Conservation (phyloP, 2,113 vertebrate genomes). For the Thryonomys swinderianus region DNA sequence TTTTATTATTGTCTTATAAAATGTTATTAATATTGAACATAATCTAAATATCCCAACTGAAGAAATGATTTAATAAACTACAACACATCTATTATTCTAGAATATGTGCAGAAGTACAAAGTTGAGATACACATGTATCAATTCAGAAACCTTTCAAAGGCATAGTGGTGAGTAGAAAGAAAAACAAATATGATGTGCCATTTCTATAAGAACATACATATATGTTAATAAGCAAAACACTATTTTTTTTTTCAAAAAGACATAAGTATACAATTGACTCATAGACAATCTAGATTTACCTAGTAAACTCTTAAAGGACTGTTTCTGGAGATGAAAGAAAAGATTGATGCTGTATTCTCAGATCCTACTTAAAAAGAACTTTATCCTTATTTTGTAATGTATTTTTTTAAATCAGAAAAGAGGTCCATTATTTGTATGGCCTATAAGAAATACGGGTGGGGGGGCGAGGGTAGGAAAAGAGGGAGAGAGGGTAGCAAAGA, state of each 20-base stretch:
- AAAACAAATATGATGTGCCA: neutral
- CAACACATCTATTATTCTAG: slow-evolving; percentile 10
- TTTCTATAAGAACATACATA: neutral
- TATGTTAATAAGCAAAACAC: neutral
- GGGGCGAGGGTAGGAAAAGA: no score
- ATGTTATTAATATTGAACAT: neutral
- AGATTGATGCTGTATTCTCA: neutral
- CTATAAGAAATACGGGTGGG: neutral
- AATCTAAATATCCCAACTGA: neutral
- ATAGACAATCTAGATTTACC: neutral
- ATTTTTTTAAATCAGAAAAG: neutral
- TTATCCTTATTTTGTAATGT: neutral
- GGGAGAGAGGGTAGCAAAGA: neutral
- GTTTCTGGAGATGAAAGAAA: neutral
- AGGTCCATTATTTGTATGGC: neutral
- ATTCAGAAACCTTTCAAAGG: slow-evolving; percentile 7
- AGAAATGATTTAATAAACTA: neutral
- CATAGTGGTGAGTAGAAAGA: neutral
- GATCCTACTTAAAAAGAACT: neutral
- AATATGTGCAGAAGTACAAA: neutral
- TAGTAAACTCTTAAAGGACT: neutral
- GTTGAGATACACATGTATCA: neutral
- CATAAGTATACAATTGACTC: neutral
- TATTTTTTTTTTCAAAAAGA: neutral
- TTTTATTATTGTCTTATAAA: neutral